A percentile compares a stretch with the other conserved stretches of the same genome.
Evolutionary conservation across 2,113 vertebrate genomes (phyloP).

Genomic region (Ophthalmolycus amberensis): DNA sequence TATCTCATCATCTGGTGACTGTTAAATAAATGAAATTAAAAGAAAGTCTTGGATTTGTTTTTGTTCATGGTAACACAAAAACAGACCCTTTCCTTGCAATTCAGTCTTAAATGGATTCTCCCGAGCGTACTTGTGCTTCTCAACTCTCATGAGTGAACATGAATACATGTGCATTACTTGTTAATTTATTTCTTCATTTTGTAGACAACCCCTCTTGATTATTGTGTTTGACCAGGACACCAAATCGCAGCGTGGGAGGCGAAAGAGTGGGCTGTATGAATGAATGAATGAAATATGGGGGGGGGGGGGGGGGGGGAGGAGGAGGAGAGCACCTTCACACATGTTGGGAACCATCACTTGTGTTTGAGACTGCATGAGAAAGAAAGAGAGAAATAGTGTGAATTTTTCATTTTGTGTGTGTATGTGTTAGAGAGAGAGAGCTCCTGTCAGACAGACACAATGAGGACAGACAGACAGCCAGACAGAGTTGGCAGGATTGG

Average conservation of each 20-base stretch:
- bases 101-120: constrained; percentile 1
- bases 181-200: constrained; percentile 3
- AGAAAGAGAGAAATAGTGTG: constrained; percentile 20
- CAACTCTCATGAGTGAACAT: background rate
- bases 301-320: background rate
- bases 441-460: constrained; percentile 58
- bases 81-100: constrained; percentile 36
- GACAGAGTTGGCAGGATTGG: constrained; percentile 53
- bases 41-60: constrained; percentile 40
- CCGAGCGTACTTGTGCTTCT: background rate
- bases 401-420: background rate
- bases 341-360: constrained; percentile 46
- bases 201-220: constrained; percentile 25
- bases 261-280: constrained; percentile 35
- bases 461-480: constrained; percentile 62
- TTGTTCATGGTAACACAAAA: constrained; percentile 10
- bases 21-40: constrained; percentile 86
- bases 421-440: constrained; percentile 14
- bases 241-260: constrained; percentile 39
- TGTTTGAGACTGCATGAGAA: constrained; percentile 39
- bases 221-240: constrained; percentile 37
- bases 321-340: constrained; percentile 7
- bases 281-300: constrained; percentile 42
- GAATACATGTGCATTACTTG: background rate
- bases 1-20: constrained; percentile 88